Evolutionary conservation across 2,113 vertebrate genomes (phyloP), one percentile per base, ranked within the genome.

Genomic region (Dipodomys spectabilis): DNA sequence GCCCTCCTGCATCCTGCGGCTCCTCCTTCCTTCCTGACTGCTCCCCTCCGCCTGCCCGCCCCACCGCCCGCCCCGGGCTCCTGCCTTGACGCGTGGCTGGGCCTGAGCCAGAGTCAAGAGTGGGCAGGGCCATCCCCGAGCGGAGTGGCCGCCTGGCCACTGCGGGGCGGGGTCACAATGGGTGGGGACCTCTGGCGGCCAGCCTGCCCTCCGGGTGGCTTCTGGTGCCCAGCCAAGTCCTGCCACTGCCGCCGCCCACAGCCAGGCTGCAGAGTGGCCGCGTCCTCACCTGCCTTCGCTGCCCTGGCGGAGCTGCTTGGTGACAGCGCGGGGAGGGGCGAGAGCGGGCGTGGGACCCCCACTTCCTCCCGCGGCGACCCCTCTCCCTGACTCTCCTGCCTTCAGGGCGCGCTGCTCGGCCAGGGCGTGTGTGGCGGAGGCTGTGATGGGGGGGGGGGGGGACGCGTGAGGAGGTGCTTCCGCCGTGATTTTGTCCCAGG

Each of bases 51-150:
- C n/a, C 62, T 67, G 39, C 39, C 39, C 39, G 39, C 39, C 39
- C 39, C 39, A 5, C 35, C 35, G 35, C 39, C 39, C 39, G 39
- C 39, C 39, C 39, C 5, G 11, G 32, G 0, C 57, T 30, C 30
- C 30, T 65, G 83, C 49, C n/a, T 65, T 65, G 73, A 90, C 94
- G n/a, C 65, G 39, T 94, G 95, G 74, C 86, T 93, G 95, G 95
- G 85, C 19, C 0, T 49, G 45, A 84, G 89, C 85, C 82, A 78
- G 49, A 85, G 64, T 60, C 28, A n/a, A 7, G 15, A 28, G 75
- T 88, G 79, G 82, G 67, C 5, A 5, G 79, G 62, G 32, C 49
- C 28, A 35, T 57, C 84, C 35, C 30, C 5, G 5, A 60, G 13
- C 27, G 57, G 5, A 60, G 13, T 23, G 57, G 11, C 71, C n/a